These are phyloP conservation scores for Solen grandis DNA, from an alignment of 1,140 invertebrate species.

Conservation along the genomic window DNA sequence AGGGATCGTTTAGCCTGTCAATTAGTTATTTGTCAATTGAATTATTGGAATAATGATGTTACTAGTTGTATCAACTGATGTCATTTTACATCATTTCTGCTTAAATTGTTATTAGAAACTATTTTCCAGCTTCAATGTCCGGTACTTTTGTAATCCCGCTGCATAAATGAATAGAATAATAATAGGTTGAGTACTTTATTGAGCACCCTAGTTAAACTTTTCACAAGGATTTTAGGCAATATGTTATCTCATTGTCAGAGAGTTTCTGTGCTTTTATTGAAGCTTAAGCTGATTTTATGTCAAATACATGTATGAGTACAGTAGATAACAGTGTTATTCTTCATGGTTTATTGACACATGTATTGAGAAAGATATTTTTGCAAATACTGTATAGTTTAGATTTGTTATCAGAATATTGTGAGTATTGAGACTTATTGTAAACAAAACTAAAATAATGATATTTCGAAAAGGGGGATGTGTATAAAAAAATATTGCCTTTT, in stretches of 20 bases:
- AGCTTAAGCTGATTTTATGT: neutral
- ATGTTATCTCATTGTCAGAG: neutral
- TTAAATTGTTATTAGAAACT: neutral
- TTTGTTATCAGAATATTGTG: too few species aligned
- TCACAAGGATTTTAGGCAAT: neutral
- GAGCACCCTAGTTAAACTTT: neutral
- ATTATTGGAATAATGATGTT: too few species aligned
- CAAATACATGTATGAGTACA: slow-evolving; percentile 4
- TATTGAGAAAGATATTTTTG: too few species aligned
- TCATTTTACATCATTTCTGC: neutral
- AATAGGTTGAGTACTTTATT: neutral
- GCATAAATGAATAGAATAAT: slow-evolving; percentile 8
- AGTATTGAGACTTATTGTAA: too few species aligned
- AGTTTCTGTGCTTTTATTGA: neutral
- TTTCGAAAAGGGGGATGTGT: too few species aligned
- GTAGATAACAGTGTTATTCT: slow-evolving; percentile 8
- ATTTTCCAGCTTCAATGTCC: slow-evolving; percentile 7
- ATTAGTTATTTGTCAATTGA: too few species aligned
- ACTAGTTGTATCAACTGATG: too few species aligned
- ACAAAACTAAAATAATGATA: too few species aligned
- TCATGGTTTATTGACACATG: neutral
- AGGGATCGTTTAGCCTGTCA: too few species aligned
- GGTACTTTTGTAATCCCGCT: slow-evolving; percentile 1
- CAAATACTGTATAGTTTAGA: too few species aligned
- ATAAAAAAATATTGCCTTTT: too few species aligned